These are phyloP conservation scores for Crypturellus tataupa DNA, from an alignment of 2,797 vertebrate species.

Conservation along the genomic window DNA sequence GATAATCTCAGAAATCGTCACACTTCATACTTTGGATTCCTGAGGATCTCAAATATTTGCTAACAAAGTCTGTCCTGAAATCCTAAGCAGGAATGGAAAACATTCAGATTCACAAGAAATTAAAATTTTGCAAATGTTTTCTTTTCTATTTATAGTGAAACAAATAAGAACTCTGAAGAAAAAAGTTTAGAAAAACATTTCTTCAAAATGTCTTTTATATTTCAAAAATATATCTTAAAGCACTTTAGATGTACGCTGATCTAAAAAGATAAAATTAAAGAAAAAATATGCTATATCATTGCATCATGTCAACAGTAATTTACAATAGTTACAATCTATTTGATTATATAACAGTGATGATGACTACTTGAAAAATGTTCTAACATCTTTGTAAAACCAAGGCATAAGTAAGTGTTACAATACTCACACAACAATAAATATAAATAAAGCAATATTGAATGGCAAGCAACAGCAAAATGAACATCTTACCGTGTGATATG, in stretches of 20 bases:
- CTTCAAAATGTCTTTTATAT: not conserved
- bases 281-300: not conserved
- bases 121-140: not conserved
- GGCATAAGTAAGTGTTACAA: not conserved
- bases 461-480: not conserved
- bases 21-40: not conserved
- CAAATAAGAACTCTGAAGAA: not conserved
- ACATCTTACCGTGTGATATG: constrained; percentile 79
- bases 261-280: not conserved
- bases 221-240: not conserved
- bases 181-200: not conserved
- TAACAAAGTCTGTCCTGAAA: not conserved
- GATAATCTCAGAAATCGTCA: not conserved
- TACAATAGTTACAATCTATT: not conserved
- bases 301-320: not conserved
- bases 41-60: not conserved
- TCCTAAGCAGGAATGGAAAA: not conserved
- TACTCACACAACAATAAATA: not conserved
- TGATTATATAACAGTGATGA: not conserved
- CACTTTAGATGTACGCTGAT: not conserved
- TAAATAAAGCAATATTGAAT: not conserved
- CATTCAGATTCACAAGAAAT: not conserved
- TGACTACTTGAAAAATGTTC: not conserved
- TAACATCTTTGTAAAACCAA: not conserved
- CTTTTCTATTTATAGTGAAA: not conserved